Percentiles rank a stretch among this genome's conserved stretches.
Evolutionary conservation across 2,888 invertebrate species (phyloP).

Genomic region (Ichneumoninae sp.): DNA sequence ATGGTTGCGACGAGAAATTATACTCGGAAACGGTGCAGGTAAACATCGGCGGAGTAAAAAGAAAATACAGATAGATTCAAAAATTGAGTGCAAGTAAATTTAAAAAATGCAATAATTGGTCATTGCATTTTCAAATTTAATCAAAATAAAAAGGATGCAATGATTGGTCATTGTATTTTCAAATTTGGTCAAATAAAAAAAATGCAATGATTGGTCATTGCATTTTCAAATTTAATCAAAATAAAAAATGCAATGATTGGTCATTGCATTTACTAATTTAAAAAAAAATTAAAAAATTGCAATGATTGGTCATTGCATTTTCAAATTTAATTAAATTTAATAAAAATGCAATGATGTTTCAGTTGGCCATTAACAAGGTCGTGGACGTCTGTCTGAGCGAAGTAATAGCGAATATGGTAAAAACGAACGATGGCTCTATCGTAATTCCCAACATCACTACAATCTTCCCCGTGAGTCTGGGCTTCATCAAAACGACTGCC

Average conservation of each 20-base stretch:
- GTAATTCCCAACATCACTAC: constrained; percentile 66
- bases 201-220: neutral
- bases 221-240: no score
- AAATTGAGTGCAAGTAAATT: neutral
- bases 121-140: no score
- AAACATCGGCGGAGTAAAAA: neutral
- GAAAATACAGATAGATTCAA: neutral
- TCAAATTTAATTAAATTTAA: no score
- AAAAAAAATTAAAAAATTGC: no score
- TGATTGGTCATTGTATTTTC: no score
- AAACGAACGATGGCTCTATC: constrained; percentile 57
- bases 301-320: no score
- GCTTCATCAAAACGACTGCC: constrained; percentile 64
- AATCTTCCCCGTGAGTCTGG: constrained; percentile 58
- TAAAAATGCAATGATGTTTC: constrained; percentile 1
- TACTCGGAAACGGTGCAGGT: constrained; percentile 15
- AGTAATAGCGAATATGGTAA: constrained; percentile 42
- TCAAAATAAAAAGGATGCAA: neutral
- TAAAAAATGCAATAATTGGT: no score
- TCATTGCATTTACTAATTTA: no score
- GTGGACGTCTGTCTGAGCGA: constrained; percentile 64
- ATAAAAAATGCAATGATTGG: no score
- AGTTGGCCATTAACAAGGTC: constrained; percentile 55
- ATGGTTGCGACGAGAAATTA: neutral
- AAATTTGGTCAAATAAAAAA: no score